Base-by-base conservation (phyloP, 2,888 invertebrate genomes). In the Caenorhabditis drosophilae region DNA sequence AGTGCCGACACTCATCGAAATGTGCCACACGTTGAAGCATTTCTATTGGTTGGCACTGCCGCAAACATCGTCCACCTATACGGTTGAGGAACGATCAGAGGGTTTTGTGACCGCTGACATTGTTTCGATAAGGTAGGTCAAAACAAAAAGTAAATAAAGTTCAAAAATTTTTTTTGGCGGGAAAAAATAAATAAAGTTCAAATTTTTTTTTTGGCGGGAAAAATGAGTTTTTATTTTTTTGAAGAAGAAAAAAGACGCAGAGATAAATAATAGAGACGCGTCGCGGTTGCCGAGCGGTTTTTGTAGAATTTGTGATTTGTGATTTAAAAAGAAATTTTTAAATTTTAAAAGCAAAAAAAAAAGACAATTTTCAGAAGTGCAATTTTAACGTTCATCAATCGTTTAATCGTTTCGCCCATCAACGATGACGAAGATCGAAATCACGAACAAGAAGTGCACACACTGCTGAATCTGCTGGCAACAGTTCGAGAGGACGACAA, bases 401-500 rank as follows among this genome's bases (percentile, higher is more conserved):
- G 73, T 18, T 55, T 81, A 16, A 79, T 82, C 38, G 69, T 80
- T 44, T 35, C 72, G 42, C 52, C 60, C 2, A 45, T 49, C 7
- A 67, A 68, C 4, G 68, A 73, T 9, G 70, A 62, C 12, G 67
- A 56, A 18, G 61, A 63, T 15, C 15, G 38, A 6, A 54, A 49
- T 18, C 51, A 67, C 85, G 97, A 98, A 84, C 98, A 99, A 85
- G 98, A 99, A 85, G 88, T 99, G 54, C 97, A 99, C 86, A 93
- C 94, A 79, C 92, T 99, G 84, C 89, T 99, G 63, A 99, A 98
- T 88, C 97, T 95, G 85, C 87, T 99, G 77, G 93, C 95, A 27
- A 97, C 96, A 63, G 92, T 96, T 88, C 92, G 96, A 84, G 96
- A 97, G 91, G 96, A 97, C 85, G 97, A 98, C 85, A 98, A 98